Percentiles rank a stretch among this genome's conserved stretches.
These are phyloP conservation scores for Xylota segnis DNA, from an alignment of 2,888 invertebrate species.

Conservation along the genomic window DNA sequence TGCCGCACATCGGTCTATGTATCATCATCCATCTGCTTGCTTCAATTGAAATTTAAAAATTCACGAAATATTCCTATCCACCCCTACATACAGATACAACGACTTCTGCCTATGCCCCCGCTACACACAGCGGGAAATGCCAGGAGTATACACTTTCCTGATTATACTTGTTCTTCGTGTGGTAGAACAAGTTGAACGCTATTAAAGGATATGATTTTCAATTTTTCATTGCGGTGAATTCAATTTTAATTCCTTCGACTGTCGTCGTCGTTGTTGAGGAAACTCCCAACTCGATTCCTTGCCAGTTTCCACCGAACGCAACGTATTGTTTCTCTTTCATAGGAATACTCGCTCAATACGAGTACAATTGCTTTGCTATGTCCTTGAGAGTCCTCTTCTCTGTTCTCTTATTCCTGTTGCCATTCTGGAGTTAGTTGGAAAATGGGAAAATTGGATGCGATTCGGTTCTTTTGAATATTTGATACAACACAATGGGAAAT, in stretches of 20 bases:
- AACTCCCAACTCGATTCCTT: background rate
- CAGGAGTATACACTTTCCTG: conserved; percentile 2
- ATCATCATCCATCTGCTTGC: conserved; percentile 18
- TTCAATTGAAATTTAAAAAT: conserved; percentile 75
- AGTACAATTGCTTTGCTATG: conserved; percentile 47
- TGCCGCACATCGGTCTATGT: background rate
- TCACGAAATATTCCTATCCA: conserved; percentile 64
- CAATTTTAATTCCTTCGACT: conserved; percentile 69
- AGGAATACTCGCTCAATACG: conserved; percentile 50
- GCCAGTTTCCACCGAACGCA: conserved; percentile 4
- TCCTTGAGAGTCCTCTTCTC: conserved; percentile 44
- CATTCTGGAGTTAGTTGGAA: conserved; percentile 42
- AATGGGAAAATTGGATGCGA: conserved; percentile 68
- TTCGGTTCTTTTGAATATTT: conserved; percentile 76
- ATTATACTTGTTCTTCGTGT: conserved; percentile 16
- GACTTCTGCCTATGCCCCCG: background rate
- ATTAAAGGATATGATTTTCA: conserved; percentile 74
- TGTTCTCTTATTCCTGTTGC: conserved; percentile 18
- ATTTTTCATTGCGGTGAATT: conserved; percentile 73
- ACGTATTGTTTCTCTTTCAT: conserved; percentile 16
- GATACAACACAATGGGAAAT: conserved; percentile 73
- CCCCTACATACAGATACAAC: conserved; percentile 10
- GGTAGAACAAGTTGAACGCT: conserved; percentile 48
- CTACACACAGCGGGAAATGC: background rate
- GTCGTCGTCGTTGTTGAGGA: conserved; percentile 20